Conservation (phyloP, 23 tunicate species). For the Diplosoma virens region DNA sequence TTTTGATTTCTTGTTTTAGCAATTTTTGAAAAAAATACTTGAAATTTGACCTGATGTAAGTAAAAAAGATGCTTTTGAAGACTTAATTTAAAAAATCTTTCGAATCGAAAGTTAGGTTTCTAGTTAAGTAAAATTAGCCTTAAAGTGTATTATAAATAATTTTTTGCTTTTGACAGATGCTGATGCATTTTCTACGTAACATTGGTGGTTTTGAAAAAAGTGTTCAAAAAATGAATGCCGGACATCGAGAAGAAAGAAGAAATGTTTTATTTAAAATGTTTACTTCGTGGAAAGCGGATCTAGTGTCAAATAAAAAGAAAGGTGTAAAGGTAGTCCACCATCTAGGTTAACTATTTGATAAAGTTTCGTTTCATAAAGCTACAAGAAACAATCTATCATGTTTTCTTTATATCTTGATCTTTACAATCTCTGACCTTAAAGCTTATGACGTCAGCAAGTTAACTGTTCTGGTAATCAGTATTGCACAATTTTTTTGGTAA, state of each 20-base stretch:
- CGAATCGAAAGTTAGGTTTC: too few species aligned
- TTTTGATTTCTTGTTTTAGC: neutral
- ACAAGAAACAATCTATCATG: too few species aligned
- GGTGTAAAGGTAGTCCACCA: slow-evolving; percentile 5
- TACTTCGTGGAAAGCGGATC: slow-evolving; percentile 26
- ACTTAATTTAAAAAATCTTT: neutral
- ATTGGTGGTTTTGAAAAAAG: slow-evolving; percentile 7
- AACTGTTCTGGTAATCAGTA: too few species aligned
- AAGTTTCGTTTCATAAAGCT: too few species aligned
- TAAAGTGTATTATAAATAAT: too few species aligned
- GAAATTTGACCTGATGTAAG: neutral
- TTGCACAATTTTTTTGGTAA: too few species aligned
- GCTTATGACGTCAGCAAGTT: too few species aligned
- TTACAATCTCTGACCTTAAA: too few species aligned
- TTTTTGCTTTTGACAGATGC: slow-evolving; percentile 33
- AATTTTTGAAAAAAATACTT: neutral
- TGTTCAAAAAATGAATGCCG: slow-evolving; percentile 14
- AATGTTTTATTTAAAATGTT: slow-evolving; percentile 26
- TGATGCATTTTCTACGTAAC: slow-evolving; percentile 60
- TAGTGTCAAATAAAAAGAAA: neutral
- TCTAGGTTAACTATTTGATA: too few species aligned
- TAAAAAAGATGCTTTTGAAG: neutral
- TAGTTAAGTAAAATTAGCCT: too few species aligned
- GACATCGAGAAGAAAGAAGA: slow-evolving; percentile 25
- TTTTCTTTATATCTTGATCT: too few species aligned